A percentile compares a stretch with the other conserved stretches of the same genome.
These are phyloP conservation scores for Hemiscyllium ocellatum DNA, from an alignment of 2,113 vertebrate species.

Conservation along the genomic window DNA sequence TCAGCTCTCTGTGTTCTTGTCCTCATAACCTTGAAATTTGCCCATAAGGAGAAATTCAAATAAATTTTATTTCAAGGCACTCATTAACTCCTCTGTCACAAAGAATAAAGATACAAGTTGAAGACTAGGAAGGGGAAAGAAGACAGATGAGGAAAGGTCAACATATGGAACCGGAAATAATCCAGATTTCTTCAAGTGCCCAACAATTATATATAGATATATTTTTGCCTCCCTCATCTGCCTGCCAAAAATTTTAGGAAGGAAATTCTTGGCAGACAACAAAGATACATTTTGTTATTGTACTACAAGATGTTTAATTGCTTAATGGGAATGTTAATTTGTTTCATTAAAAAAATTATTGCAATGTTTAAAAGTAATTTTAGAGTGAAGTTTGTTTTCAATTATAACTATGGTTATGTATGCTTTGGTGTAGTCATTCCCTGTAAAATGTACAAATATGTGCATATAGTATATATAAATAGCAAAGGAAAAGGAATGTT, in stretches of 20 bases:
- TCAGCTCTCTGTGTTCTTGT: background rate
- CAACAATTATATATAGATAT: background rate
- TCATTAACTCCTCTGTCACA: background rate
- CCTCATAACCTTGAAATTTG: background rate
- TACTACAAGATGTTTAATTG: slow-evolving; percentile 13
- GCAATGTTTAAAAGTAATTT: background rate
- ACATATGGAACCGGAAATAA: background rate
- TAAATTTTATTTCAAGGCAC: background rate
- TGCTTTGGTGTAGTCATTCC: background rate
- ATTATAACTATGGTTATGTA: background rate
- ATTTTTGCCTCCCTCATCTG: background rate
- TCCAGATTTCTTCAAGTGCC: background rate
- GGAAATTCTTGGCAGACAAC: slow-evolving; percentile 5
- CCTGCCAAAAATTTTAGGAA: slow-evolving; percentile 3
- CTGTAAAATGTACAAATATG: background rate
- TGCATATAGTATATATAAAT: background rate
- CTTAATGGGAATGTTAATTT: background rate
- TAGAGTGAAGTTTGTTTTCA: slow-evolving; percentile 30
- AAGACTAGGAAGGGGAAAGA: background rate
- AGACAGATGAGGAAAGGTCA: background rate
- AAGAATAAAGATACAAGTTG: background rate
- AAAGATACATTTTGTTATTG: slow-evolving; percentile 6
- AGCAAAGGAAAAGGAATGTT: background rate
- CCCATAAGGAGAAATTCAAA: background rate
- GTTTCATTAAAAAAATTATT: slow-evolving; percentile 19